Base-by-base conservation (phyloP, 2,888 invertebrate species). In the Temnothorax ravouxi region DNA sequence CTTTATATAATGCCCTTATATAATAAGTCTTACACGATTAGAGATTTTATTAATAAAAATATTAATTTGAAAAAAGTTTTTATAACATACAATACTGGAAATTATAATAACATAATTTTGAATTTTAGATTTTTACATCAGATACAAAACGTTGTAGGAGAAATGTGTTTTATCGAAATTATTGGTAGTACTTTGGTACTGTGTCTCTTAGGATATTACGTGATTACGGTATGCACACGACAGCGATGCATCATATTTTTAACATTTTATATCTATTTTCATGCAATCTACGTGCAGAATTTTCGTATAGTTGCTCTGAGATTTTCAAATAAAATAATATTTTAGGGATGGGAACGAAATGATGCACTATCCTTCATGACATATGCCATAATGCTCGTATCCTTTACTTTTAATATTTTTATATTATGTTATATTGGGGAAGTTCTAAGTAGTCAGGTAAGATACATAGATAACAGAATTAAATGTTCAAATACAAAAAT, bases 351-450 rank as follows among this genome's bases (percentile, higher is more conserved):
- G 79, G 79, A 80, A 80, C 47, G 18, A 1, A 80, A 80, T 5
- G 72, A 80, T 38, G 47, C 79, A 18, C 9, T 91, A 38, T 90
- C 90, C 34, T 91, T 84, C 0, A 86, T 90, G n/a, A 92, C 92
- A 0, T 93, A 89, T 76, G 41, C 52, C 6, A 69, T 80, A 67
- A 44, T 86, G 67, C 64, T 84, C 8, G 11, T 90, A 47, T 92
- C 93, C 0, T 92, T 93, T 59, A 91, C 88, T 1, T 92, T 92
- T 41, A 93, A 93, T 75, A 92, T 93, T 69, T 92, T 91, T 41
- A 91, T 93, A 85, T 91, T 92, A 74, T 93, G 93, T 69, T 92
- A 91, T 77, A 92, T 92, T 59, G 93, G 93, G 0, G 91, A 93
- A 85, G 85, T 89, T 84, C 88, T 93, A 18, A 89, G 86, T 1